Conservation (phyloP, 2,797 vertebrate genomes). For the Notamacropus eugenii region DNA sequence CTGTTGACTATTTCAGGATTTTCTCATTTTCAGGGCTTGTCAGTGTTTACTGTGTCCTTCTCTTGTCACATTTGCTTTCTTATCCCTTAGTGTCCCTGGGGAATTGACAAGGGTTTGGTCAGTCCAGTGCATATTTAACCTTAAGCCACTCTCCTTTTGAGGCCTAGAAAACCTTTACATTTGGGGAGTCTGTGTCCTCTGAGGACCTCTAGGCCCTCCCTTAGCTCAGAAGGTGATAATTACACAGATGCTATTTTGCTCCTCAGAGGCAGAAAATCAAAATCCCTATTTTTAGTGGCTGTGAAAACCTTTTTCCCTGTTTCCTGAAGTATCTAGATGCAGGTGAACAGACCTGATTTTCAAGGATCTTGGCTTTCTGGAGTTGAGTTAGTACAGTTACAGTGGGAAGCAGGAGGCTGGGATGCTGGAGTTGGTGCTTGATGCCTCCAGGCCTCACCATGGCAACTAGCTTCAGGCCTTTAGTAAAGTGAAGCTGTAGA, state of each 20-base stretch:
- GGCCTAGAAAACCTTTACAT: not conserved
- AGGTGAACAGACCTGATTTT: not conserved
- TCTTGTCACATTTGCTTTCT: not conserved
- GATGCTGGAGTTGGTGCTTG: not conserved
- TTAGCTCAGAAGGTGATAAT: not conserved
- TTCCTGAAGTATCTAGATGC: no score
- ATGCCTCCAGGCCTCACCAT: not conserved
- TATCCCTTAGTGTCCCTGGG: not conserved
- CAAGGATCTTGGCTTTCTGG: not conserved
- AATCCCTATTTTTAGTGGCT: conserved; percentile 2
- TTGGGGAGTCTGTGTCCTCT: not conserved
- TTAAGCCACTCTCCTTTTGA: not conserved
- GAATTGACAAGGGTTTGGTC: not conserved
- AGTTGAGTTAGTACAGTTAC: not conserved
- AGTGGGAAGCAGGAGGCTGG: not conserved
- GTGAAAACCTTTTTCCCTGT: not conserved
- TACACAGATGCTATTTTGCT: not conserved
- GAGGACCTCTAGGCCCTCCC: not conserved
- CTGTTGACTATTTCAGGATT: not conserved
- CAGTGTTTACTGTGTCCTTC: not conserved
- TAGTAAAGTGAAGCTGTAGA: not conserved
- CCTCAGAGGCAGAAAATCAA: not conserved
- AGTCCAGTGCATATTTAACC: not conserved
- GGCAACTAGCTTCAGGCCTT: not conserved
- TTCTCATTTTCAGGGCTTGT: not conserved